Percentiles rank a stretch among this genome's conserved stretches.
phyloP scores from a whole-genome alignment of 30 jellyfish, hydroid and myxozoan genomes.

The Kudoa iwatai region DNA sequence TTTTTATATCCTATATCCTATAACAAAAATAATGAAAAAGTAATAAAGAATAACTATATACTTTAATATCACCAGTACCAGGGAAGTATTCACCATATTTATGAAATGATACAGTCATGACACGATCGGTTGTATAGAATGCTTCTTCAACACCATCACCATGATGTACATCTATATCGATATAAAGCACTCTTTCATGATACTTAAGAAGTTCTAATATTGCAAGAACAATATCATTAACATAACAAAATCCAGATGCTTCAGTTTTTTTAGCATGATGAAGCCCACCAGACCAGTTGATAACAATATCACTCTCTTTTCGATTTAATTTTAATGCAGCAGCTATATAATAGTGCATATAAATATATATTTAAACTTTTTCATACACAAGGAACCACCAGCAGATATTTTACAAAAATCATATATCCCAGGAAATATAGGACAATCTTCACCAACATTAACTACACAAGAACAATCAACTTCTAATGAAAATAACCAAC shows the following conservation, averaged over 20 bases:
- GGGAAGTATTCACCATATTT: conserved; percentile 47
- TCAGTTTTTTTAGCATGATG: conserved; percentile 70
- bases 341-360: conserved; percentile 5
- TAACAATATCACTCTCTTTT: conserved; percentile 41
- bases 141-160: conserved; percentile 99
- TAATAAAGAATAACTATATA: not conserved
- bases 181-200: conserved; percentile 46
- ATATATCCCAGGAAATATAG: conserved; percentile 75
- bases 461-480: conserved; percentile 4
- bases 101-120: conserved; percentile 70
- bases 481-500: not conserved
- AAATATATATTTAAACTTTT: not conserved
- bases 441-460: conserved; percentile 95
- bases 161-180: conserved; percentile 79
- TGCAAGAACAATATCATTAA: conserved; percentile 66
- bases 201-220: conserved; percentile 45
- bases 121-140: conserved; percentile 70
- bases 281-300: conserved; percentile 92
- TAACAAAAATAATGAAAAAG: no score
- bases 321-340: conserved; percentile 69
- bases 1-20: conserved; percentile 49
- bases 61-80: conserved; percentile 17
- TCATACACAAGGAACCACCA: conserved; percentile 42
- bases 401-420: conserved; percentile 84
- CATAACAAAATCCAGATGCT: conserved; percentile 93